Percentiles rank a stretch among this genome's conserved stretches.
Conservation (phyloP, 2,113 vertebrate genomes). For the Panurus biarmicus region DNA sequence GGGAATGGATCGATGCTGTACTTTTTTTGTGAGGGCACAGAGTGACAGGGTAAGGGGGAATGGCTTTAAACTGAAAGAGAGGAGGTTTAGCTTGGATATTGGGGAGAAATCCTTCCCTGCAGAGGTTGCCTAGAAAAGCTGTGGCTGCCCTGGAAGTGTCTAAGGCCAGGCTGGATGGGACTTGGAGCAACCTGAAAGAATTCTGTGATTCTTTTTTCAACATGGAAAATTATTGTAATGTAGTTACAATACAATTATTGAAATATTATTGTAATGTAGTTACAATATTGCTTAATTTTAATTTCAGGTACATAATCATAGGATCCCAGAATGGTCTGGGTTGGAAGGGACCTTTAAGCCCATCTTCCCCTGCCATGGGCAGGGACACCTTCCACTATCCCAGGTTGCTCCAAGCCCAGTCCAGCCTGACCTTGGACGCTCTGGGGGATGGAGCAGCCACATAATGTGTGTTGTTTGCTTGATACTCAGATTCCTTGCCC, state of each 20-base stretch:
- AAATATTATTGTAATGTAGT: background rate
- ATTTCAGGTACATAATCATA: background rate
- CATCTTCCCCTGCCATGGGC: background rate
- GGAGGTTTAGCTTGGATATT: background rate
- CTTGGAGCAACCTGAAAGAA: background rate
- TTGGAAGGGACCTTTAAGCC: background rate
- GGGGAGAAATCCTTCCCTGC: background rate
- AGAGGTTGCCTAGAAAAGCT: background rate
- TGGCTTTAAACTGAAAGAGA: background rate
- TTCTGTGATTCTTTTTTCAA: background rate
- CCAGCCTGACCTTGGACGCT: background rate
- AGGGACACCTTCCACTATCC: background rate
- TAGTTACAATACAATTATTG: too few species aligned
- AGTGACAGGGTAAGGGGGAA: background rate
- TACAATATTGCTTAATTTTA: background rate
- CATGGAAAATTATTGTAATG: background rate
- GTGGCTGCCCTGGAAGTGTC: background rate
- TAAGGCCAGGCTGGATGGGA: background rate
- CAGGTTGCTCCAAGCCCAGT: fast-evolving
- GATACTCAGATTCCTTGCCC: background rate
- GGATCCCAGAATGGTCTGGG: background rate
- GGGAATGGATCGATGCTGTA: background rate
- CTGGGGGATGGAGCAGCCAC: background rate
- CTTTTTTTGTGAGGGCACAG: fast-evolving
- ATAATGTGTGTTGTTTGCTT: background rate